Conservation (phyloP, 2,797 vertebrate species). For the Sebastes taczanowskii region DNA sequence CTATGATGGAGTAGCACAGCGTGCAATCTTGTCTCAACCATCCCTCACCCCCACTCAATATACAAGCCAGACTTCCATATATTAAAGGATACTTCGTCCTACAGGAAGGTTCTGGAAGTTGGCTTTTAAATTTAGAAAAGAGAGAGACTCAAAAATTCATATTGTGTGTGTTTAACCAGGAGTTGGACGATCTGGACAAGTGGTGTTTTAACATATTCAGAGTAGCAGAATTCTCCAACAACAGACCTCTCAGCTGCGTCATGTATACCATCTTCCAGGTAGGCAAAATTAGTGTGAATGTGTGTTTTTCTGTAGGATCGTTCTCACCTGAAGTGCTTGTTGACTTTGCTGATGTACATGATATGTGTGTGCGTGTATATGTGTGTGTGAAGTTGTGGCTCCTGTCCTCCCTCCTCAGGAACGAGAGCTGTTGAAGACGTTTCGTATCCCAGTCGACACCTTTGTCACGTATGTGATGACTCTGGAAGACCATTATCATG, state of each 20-base stretch:
- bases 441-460: slow-evolving; percentile 92
- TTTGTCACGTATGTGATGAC: slow-evolving; percentile 96
- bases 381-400: slow-evolving; percentile 16
- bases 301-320: not conserved
- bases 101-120: not conserved
- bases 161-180: slow-evolving; percentile 72
- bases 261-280: slow-evolving; percentile 92
- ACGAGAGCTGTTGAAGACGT: slow-evolving; percentile 92
- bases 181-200: slow-evolving; percentile 88
- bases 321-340: not conserved
- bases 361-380: not conserved
- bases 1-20: not conserved
- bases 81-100: not conserved
- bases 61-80: not conserved
- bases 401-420: slow-evolving; percentile 78
- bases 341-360: not conserved
- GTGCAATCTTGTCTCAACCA: not conserved
- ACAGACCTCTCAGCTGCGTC: slow-evolving; percentile 89
- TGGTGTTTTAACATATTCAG: slow-evolving; percentile 92
- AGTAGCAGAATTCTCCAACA: slow-evolving; percentile 87
- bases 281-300: not conserved
- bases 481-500: slow-evolving; percentile 94
- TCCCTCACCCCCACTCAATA: not conserved
- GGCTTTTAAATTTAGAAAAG: not conserved
- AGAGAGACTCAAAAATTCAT: not conserved